A percentile compares a stretch with the other conserved stretches of the same genome.
These are phyloP conservation scores for Ditylenchus weischeri DNA, from an alignment of 2,888 invertebrate species.

Conservation along the genomic window DNA sequence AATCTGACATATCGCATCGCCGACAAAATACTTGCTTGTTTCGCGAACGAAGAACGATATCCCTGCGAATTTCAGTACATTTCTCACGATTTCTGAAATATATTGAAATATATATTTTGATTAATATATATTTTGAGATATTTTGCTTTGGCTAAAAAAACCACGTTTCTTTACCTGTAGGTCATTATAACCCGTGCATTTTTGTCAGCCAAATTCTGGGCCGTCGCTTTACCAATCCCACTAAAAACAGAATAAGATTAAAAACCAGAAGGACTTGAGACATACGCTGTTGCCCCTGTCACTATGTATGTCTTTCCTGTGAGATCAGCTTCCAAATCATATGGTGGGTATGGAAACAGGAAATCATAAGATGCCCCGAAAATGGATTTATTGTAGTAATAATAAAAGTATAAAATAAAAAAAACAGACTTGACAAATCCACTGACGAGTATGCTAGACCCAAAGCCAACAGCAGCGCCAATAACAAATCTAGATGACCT, in stretches of 20 bases:
- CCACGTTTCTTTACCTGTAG: conserved; percentile 38
- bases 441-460: too few species aligned
- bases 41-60: conserved; percentile 52
- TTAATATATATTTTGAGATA: too few species aligned
- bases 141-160: too few species aligned
- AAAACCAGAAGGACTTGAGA: not conserved
- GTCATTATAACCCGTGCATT: conserved; percentile 58
- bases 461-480: too few species aligned
- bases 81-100: conserved; percentile 49
- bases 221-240: conserved; percentile 37
- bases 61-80: conserved; percentile 54
- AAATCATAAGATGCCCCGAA: too few species aligned
- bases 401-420: too few species aligned
- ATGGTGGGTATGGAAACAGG: conserved; percentile 25
- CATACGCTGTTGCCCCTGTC: conserved; percentile 54
- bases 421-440: too few species aligned
- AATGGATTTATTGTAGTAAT: too few species aligned
- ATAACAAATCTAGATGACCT: too few species aligned
- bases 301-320: conserved; percentile 57
- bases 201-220: conserved; percentile 51
- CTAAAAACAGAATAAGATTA: conserved; percentile 1
- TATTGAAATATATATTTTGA: too few species aligned
- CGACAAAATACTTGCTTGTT: conserved; percentile 58
- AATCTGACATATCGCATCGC: conserved; percentile 62
- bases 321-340: conserved; percentile 50